Evolutionary conservation across 1,140 invertebrate genomes (phyloP).

Genomic region (Lamellibrachia luymesi): DNA sequence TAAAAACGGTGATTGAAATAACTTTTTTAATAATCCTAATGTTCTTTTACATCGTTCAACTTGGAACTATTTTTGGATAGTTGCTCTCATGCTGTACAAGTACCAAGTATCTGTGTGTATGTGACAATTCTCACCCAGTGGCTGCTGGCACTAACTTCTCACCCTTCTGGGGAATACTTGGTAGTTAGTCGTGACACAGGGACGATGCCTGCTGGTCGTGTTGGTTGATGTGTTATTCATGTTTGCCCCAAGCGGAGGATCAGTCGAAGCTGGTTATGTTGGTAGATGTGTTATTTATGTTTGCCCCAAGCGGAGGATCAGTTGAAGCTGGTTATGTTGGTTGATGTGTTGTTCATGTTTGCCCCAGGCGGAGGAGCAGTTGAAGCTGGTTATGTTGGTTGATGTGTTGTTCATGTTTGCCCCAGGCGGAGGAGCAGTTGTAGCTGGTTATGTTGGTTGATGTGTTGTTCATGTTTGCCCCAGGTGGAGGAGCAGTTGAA

Average conservation of each 20-base stretch:
- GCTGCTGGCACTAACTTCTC: too few species aligned
- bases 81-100: too few species aligned
- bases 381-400: conserved; percentile 70
- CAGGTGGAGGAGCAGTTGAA: conserved; percentile 89
- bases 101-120: too few species aligned
- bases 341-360: not conserved
- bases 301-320: conserved; percentile 85
- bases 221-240: not conserved
- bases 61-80: too few species aligned
- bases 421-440: conserved; percentile 90
- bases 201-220: not conserved
- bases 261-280: conserved; percentile 76
- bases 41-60: too few species aligned
- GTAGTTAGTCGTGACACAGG: not conserved
- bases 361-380: conserved; percentile 86
- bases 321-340: conserved; percentile 72
- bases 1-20: too few species aligned
- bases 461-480: conserved; percentile 91
- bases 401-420: conserved; percentile 24
- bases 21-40: too few species aligned
- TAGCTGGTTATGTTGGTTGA: conserved; percentile 95
- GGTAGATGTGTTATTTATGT: not conserved
- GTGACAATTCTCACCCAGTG: too few species aligned
- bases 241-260: conserved; percentile 80
- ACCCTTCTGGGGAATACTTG: not conserved